A percentile compares a stretch with the other conserved stretches of the same genome.
Evolutionary conservation across 2,113 vertebrate species (phyloP).

Genomic region (Calyptomena viridis): DNA sequence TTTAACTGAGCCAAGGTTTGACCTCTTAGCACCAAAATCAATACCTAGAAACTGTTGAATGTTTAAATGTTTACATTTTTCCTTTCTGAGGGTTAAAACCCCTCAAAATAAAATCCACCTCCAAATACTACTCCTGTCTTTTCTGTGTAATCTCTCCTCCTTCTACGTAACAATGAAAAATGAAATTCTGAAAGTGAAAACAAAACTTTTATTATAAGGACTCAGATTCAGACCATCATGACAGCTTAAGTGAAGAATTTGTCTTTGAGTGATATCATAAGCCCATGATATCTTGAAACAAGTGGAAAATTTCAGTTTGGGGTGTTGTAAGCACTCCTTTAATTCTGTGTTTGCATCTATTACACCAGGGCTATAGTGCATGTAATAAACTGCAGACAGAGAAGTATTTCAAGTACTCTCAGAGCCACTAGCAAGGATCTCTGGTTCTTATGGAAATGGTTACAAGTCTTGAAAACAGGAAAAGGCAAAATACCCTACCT

Average conservation of each 20-base stretch:
- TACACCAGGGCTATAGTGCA: neutral
- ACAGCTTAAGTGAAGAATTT: neutral
- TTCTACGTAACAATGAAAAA: neutral
- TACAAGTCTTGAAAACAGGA: neutral
- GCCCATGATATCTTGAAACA: neutral
- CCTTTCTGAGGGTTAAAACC: neutral
- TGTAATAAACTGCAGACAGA: neutral
- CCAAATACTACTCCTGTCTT: neutral
- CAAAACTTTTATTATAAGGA: neutral
- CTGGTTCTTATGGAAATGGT: neutral
- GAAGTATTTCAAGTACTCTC: neutral
- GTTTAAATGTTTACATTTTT: neutral
- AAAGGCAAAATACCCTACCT: neutral
- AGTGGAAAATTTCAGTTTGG: neutral
- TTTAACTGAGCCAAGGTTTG: neutral
- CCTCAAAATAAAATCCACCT: neutral
- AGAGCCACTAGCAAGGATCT: neutral
- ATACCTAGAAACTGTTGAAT: neutral
- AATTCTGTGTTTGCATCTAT: neutral
- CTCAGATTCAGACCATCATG: neutral
- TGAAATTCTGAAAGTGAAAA: neutral
- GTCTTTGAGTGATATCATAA: neutral
- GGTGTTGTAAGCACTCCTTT: neutral
- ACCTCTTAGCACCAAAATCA: neutral
- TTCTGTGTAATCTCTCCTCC: neutral